Base-by-base conservation (phyloP, 2,888 invertebrate species). In the Zygaena filipendulae region DNA sequence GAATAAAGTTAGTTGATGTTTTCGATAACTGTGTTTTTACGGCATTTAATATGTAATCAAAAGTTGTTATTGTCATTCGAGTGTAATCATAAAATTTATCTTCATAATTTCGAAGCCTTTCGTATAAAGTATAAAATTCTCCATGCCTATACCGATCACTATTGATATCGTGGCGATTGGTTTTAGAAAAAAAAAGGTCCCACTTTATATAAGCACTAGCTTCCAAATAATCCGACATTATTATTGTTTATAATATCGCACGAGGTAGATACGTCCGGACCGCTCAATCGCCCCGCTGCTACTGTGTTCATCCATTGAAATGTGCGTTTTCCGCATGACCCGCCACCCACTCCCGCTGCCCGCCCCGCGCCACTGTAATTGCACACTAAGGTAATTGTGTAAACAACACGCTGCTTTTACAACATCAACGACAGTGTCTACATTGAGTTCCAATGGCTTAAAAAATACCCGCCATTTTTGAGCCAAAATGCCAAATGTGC, bases 391-490 rank as follows among this genome's bases (percentile, higher is more conserved):
- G 20, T 19, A 32, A 21, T 36, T 36, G 21, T 36, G 35, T 12
- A 35, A 25, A 21, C 27, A 30, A 20, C 32, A 36, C 11, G 32
- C 20, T 13, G 29, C 30, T 23, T 30, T 32, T 4, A 28, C 19
- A 20, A 38, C 28, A 22, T 35, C 18, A 25, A 32, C 23, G 13
- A 24, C 30, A 16, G 22, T 37, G 20, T 38, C 34, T n/a, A 35
- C 32, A 32, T 21, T 14, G 23, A 24, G 21, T 21, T 36, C 21
- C 11, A 35, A 26, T 16, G 32, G 31, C 13, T 21, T 22, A 6
- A 13, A 4, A 30, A 32, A 39, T 11, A 33, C 16, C 11, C 30
- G 23, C 29, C 29, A 40, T 35, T 35, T 37, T 25, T 35, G 25
- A 13, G 32, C 22, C 16, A 37, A 25, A 14, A 33, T 31, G 8